Evolutionary conservation across 2,113 vertebrate genomes (phyloP), one percentile per base, ranked within the genome.

Genomic region (Mohoua ochrocephala): DNA sequence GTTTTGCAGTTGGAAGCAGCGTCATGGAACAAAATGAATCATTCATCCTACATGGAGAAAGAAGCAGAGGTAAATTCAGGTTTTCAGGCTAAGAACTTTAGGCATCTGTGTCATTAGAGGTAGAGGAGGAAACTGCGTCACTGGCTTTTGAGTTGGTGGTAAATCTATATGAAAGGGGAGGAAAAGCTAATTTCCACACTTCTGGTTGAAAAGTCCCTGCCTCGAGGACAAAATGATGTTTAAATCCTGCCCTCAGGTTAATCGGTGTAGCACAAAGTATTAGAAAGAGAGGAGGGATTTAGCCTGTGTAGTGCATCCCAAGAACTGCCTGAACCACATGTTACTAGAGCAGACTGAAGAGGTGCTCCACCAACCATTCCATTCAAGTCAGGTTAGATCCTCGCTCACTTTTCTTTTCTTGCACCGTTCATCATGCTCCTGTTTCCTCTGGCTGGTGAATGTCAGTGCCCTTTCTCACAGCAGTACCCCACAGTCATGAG

Each of bases 11-110:
- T 93, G 87, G 65, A 93, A 95, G 92, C 15, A 63, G 47, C 68
- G n/a, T 92, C 64, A 92, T 76, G 91, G 88, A 95, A 89, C 64
- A 93, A 91, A 95, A 93, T 93, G 65, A 95, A 74, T 94, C 91
- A 96, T 94, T 97, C 83, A 94, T 92, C 86, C 83, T 57, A 68
- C 73, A 39, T 26, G 49, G 57, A 92, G 37, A 75, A 59, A 70
- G n/a, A 53, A 39, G 53, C 64, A 84, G 64, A 94, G 93, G 88
- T 94, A 91, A 96, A 93, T 75, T 92, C 91, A 84, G 88, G 93
- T 92, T 94, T 97, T 94, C 79, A 91, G 95, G 69, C 85, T 92
- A 91, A 89, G 88, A 89, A 86, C 85, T 92, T 84, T 5, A 78
- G 53, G 71, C 77, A 54, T 89, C n/a, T 68, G n/a, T 84, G 86